Evolutionary conservation across 2,113 vertebrate species (phyloP), one percentile per base, ranked within the genome.

Genomic region (Mirza zaza): DNA sequence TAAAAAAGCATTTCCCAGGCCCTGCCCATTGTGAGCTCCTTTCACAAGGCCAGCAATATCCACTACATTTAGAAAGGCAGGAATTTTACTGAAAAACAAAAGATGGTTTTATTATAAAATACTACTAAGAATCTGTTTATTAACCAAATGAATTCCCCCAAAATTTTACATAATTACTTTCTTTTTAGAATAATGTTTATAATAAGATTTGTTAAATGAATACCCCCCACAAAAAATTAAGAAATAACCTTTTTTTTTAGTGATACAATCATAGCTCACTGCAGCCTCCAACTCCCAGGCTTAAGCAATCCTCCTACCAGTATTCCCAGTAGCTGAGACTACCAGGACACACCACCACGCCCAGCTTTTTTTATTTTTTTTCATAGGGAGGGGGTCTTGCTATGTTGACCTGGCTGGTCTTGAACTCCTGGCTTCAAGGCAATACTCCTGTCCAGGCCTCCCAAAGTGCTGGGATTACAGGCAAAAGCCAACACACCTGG

Each of bases 11-110:
- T 99, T 99, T 97, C 99, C 99, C 93, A 99, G 98, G 94, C 99
- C 99, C 98, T 99, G 99, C 36, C 99, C 99, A 45, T 99, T 98
- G 67, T 99, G 99, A 71, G 99, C 99, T 97, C 99, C 99, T 98
- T 99, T 99, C 97, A 99, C 99, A 96, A 99, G 99, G 57, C 99
- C 99, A 95, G 99, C 99, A 95, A 99, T 99, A 98, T 99, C 99
- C 98, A 99, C 99, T 76, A 99, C 99, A 80, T 99, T 99, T 83
- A 99, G 98, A 98, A 99, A 99, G 21, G 99, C 99, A 73, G 99
- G 99, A 97, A 99, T 99, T 98, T 99, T 99, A 98, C 99, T 99
- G 97, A 95, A 99, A 98, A 71, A 98, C 2, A 97, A 97, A 98
- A 96, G 45, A 97, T 94, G 25, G 9, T 81, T 97, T 94, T 42